These are phyloP conservation scores for Perdita meconis DNA, from an alignment of 2,888 invertebrate species.

Conservation along the genomic window DNA sequence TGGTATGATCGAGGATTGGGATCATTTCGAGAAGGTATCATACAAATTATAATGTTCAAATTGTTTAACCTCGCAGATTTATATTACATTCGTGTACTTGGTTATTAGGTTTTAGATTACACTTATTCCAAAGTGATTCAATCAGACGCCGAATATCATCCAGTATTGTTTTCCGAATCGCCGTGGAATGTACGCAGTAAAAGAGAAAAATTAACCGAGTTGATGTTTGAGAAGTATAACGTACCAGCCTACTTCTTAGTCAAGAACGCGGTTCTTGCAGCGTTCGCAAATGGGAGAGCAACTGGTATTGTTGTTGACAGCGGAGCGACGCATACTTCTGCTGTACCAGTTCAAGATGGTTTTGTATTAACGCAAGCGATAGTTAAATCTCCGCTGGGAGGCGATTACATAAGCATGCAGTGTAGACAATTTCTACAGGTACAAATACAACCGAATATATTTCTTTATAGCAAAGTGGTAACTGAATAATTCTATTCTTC, in stretches of 20 bases:
- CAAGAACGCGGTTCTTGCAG: conserved; percentile 98
- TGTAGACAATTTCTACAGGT: conserved; percentile 88
- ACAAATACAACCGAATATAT: conserved; percentile 20
- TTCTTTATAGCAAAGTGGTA: background rate
- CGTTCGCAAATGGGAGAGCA: conserved; percentile 97
- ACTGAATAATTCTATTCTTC: conserved; percentile 25
- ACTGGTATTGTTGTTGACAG: conserved; percentile 97
- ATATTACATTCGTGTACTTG: conserved; percentile 5
- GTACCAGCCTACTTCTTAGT: conserved; percentile 99
- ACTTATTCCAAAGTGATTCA: conserved; percentile 97
- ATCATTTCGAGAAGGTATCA: conserved; percentile 96
- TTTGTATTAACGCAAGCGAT: conserved; percentile 98
- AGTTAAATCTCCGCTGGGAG: conserved; percentile 97
- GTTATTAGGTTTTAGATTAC: conserved; percentile 89
- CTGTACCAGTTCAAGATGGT: conserved; percentile 98
- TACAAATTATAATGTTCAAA: background rate
- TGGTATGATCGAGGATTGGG: conserved; percentile 99
- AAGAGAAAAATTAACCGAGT: conserved; percentile 96
- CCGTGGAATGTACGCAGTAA: conserved; percentile 97
- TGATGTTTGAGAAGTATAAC: conserved; percentile 99
- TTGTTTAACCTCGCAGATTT: background rate
- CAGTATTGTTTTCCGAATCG: conserved; percentile 98
- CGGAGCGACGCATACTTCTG: conserved; percentile 98
- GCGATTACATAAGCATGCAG: conserved; percentile 96
- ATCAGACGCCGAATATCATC: conserved; percentile 97